These are phyloP conservation scores for Trematomus loennbergii DNA, from an alignment of 2,113 vertebrate genomes.

Conservation along the genomic window DNA sequence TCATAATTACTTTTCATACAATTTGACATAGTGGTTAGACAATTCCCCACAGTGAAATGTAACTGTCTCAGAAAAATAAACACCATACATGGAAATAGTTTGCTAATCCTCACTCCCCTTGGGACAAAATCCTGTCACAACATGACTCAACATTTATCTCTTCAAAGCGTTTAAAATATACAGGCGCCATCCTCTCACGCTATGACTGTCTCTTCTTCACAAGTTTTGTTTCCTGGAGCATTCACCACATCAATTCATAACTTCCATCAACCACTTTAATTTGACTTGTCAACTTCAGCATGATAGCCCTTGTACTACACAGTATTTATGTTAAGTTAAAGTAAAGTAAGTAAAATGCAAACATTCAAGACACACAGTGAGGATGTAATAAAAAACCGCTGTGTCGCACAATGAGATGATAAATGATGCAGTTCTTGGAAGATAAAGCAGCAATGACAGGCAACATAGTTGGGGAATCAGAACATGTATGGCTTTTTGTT, in stretches of 20 bases:
- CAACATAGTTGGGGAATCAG: not conserved
- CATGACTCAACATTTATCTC: constrained; percentile 51
- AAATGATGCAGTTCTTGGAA: not conserved
- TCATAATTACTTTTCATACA: constrained; percentile 20
- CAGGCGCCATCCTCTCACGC: constrained; percentile 57
- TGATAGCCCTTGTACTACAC: not conserved
- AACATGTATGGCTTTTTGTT: not conserved
- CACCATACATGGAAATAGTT: constrained; percentile 14
- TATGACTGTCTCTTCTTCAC: constrained; percentile 34
- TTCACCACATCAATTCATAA: constrained; percentile 17
- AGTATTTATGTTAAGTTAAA: not conserved
- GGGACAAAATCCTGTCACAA: constrained; percentile 57
- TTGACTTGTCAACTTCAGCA: not conserved
- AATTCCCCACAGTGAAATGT: constrained; percentile 39
- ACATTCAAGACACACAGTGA: not conserved
- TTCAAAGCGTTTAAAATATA: constrained; percentile 45
- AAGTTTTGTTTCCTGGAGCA: constrained; percentile 28
- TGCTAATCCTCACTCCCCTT: constrained; percentile 31
- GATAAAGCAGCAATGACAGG: not conserved
- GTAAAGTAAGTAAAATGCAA: not conserved
- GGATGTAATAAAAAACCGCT: not conserved
- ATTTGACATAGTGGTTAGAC: constrained; percentile 10
- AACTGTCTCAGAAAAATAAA: constrained; percentile 35
- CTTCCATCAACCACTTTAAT: constrained; percentile 9
- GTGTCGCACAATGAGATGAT: not conserved